Percentiles rank a stretch among this genome's conserved stretches.
Conservation (phyloP, 2,888 invertebrate species). For the Platycheirus rosarum region DNA sequence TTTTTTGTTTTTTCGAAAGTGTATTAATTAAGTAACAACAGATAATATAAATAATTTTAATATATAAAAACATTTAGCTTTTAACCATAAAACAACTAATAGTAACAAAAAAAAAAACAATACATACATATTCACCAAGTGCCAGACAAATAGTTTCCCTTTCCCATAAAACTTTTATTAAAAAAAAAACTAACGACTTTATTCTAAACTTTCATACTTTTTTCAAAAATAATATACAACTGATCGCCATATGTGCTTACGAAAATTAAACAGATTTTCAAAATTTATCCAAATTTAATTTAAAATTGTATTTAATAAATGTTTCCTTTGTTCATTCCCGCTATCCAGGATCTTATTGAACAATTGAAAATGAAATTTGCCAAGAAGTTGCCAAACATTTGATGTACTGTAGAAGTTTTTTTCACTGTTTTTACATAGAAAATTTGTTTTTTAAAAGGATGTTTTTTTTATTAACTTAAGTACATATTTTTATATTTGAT, state of each 20-base stretch:
- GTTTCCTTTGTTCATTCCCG: constrained; percentile 22
- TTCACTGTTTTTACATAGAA: constrained; percentile 30
- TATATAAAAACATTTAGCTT: constrained; percentile 65
- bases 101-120: constrained; percentile 1
- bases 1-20: no score
- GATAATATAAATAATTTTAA: constrained; percentile 46
- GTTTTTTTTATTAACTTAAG: constrained; percentile 25
- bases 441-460: constrained; percentile 37
- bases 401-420: constrained; percentile 45
- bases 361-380: constrained; percentile 65
- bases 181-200: background rate
- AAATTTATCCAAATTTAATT: no score
- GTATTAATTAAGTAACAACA: constrained; percentile 48
- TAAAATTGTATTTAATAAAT: constrained; percentile 19
- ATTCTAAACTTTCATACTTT: background rate
- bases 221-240: constrained; percentile 5
- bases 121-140: constrained; percentile 70
- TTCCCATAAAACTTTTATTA: constrained; percentile 3
- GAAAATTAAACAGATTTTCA: constrained; percentile 43
- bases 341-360: constrained; percentile 60
- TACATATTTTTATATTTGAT: constrained; percentile 34
- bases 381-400: constrained; percentile 71
- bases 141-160: constrained; percentile 64
- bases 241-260: constrained; percentile 54
- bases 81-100: constrained; percentile 54